These are phyloP conservation scores for Cinara cedri DNA, from an alignment of 2,888 invertebrate genomes.

Conservation along the genomic window DNA sequence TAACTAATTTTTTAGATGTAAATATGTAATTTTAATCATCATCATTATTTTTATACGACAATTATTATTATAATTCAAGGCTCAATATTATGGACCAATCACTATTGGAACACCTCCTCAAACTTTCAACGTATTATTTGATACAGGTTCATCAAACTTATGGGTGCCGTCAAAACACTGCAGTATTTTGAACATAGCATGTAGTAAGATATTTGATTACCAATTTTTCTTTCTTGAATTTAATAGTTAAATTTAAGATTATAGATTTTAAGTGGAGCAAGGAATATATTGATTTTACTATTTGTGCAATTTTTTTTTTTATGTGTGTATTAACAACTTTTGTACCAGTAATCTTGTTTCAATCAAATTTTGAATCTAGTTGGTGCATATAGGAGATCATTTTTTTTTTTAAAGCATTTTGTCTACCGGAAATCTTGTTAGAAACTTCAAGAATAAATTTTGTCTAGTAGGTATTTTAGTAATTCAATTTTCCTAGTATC, in stretches of 20 bases:
- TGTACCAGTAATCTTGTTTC: no score
- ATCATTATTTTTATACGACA: neutral
- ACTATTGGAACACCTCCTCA: conserved; percentile 91
- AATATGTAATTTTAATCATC: conserved; percentile 13
- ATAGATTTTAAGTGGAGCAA: no score
- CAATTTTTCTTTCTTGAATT: neutral
- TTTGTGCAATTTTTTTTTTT: no score
- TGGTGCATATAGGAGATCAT: no score
- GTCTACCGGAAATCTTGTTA: no score
- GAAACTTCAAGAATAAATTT: no score
- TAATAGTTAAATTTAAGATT: neutral
- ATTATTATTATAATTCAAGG: conserved; percentile 68
- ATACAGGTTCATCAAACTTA: conserved; percentile 97
- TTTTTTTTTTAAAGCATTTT: no score
- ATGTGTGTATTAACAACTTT: no score
- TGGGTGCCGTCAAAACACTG: conserved; percentile 99
- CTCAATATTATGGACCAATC: conserved; percentile 95
- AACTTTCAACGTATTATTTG: conserved; percentile 92
- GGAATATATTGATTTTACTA: no score
- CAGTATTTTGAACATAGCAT: conserved; percentile 92
- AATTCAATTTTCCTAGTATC: no score
- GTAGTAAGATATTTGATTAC: conserved; percentile 72
- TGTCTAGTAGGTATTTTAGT: no score
- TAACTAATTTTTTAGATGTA: conserved; percentile 58
- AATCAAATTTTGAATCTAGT: no score